Base-by-base conservation (phyloP, 2,797 vertebrate species). In the Sebastes nivosus region DNA sequence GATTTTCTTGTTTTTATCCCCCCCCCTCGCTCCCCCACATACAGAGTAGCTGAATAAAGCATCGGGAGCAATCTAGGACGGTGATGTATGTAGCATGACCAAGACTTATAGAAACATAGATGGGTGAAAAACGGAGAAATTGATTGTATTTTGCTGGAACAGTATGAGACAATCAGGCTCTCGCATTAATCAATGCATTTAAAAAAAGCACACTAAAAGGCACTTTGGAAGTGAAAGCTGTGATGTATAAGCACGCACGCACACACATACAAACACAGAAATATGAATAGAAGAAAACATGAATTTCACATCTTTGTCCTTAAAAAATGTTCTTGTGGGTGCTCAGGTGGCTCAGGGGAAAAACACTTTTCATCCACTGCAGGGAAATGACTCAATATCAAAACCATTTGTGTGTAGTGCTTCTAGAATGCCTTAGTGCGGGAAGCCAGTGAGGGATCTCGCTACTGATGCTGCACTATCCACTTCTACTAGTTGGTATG, bases 1-100 rank as follows among this genome's bases (percentile, higher is more conserved):
- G 86, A 88, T 94, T 92, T 89, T 91, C 92, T 91, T 83, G 83
- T 91, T 89, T 89, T 83, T 72, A 72, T 30, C 38, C 65, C 74
- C 67, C 50, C 14, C 57, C 61, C 61, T 18, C 16, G 1, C 1
- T 52, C 64, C 30, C 64, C 29, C 25, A 46, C 72, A 77, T 84
- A 82, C 83, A 85, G 79, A 83, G 86, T 76, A 90, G 93, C 91
- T 90, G 87, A 94, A 93, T 89, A 81, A 5, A 55, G 54, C 60
- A 80, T 78, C 20, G 61, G 78, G 79, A 89, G 84, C 72, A 50
- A 72, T 75, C 77, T 54, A 74, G 50, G 67, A 69, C 75, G 79
- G 65, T 84, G 85, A 87, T 93, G 85, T 89, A 86, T 6, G 83
- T 73, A 61, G 85, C 73, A 81, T 84, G 81, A 85, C 80, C 65